Percentiles rank a stretch among this genome's conserved stretches.
Conservation (phyloP, 64 coral and sea anemone species). For the Dendrophyllia cribrosa region DNA sequence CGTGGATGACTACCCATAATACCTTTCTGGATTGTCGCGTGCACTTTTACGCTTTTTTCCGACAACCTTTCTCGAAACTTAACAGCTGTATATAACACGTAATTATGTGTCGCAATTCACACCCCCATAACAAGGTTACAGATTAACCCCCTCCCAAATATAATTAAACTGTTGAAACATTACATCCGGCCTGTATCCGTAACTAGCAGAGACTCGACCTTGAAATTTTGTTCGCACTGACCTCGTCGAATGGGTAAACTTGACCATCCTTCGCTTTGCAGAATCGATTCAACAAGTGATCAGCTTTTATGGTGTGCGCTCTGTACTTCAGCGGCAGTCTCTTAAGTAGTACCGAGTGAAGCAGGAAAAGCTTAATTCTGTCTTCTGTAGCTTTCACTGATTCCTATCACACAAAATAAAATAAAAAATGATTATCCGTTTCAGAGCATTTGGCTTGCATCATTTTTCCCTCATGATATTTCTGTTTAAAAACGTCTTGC, state of each 20-base stretch:
- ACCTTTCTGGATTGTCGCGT: no score
- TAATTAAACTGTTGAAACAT: no score
- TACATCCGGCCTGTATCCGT: no score
- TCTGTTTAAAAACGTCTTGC: no score
- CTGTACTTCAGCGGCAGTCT: conserved; percentile 46
- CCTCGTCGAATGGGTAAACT: conserved; percentile 12
- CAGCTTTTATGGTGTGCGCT: conserved; percentile 28
- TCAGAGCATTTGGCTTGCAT: background rate
- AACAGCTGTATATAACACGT: no score
- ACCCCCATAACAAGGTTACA: no score
- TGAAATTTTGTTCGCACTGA: background rate
- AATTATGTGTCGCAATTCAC: no score
- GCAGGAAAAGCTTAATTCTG: conserved; percentile 20
- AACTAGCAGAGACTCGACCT: background rate
- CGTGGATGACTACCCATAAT: no score
- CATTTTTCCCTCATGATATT: background rate
- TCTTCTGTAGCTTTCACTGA: background rate
- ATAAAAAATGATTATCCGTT: background rate
- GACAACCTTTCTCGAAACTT: no score
- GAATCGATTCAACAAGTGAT: background rate
- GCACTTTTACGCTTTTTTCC: no score
- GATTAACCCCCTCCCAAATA: no score
- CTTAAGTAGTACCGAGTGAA: conserved; percentile 48
- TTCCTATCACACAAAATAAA: background rate
- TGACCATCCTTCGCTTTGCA: background rate